Evolutionary conservation across 2,888 invertebrate species (phyloP), one percentile per base, ranked within the genome.

Genomic region (Molanna angustata): DNA sequence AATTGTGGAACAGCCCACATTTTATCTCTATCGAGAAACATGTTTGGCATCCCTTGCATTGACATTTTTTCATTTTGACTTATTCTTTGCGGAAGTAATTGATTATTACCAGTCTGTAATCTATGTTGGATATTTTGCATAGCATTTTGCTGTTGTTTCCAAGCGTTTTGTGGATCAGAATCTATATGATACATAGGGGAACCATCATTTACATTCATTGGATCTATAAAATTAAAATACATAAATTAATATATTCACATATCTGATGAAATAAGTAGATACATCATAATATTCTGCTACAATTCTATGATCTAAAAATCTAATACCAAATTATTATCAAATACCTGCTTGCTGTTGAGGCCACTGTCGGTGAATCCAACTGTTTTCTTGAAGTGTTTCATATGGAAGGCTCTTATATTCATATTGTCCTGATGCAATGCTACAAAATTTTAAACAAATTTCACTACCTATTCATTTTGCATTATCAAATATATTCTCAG

Each of bases 1-100:
- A 54, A 35, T 40, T 59, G 58, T 1, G 58, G 60, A 22, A 60
- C 60, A 7, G 57, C 55, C 60, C 60, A 60, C 57, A 59, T 57
- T 48, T 60, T 60, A 20, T 60, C 57, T 33, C 58, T 51, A 37
- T 57, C 54, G 21, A 56, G 60, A 41, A 52, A 59, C 44, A 60
- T 54, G 32, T 56, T 59, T 7, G 59, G 52, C 39, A 55, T 49
- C 11, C 44, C 48, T 35, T 51, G 54, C 31, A 58, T 52, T 3
- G 46, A 17, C 35, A 57, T 40, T n/a, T 56, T 52, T 3, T 58
- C 60, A 19, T 17, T 20, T 7, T 46, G 39, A 7, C 53, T 41
- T 1, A 58, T 51, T 14, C 48, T 49, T 20, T 54, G 51, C 16
- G 45, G 42, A 13, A 51, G 43, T 14, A 58, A 19, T 22, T 52